These are phyloP conservation scores for Cheilosia soror DNA, from an alignment of 2,888 invertebrate species.

Conservation along the genomic window DNA sequence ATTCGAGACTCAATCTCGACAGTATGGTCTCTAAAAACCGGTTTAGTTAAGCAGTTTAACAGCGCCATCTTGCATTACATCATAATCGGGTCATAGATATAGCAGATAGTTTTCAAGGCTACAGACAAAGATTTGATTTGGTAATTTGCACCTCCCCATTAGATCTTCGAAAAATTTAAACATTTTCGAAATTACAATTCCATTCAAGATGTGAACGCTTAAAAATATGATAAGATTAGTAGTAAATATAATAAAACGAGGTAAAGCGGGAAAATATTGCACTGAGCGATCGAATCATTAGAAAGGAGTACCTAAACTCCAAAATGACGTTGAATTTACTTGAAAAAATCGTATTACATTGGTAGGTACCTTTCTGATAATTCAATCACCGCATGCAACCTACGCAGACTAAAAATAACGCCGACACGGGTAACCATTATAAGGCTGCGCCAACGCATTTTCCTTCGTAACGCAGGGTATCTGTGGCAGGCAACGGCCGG, in stretches of 20 bases:
- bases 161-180: slow-evolving; percentile 1
- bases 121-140: no score
- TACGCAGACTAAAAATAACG: slow-evolving; percentile 54
- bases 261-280: slow-evolving; percentile 21
- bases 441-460: slow-evolving; percentile 9
- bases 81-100: no score
- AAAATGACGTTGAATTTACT: not conserved
- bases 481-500: slow-evolving; percentile 59
- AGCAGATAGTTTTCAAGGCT: no score
- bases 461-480: slow-evolving; percentile 20
- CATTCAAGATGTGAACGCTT: slow-evolving; percentile 51
- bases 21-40: no score
- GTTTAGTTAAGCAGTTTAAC: no score
- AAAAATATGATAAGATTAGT: slow-evolving; percentile 51
- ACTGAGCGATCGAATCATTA: slow-evolving; percentile 41
- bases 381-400: slow-evolving; percentile 35
- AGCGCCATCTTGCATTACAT: no score
- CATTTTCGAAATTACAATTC: not conserved
- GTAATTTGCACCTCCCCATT: not conserved
- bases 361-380: slow-evolving; percentile 5
- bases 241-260: slow-evolving; percentile 38
- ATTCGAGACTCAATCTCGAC: no score
- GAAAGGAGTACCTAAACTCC: not conserved
- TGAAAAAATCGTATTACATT: not conserved
- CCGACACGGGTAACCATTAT: slow-evolving; percentile 19